These are phyloP conservation scores for Toxonevra muliebris DNA, from an alignment of 2,888 invertebrate genomes.

Conservation along the genomic window DNA sequence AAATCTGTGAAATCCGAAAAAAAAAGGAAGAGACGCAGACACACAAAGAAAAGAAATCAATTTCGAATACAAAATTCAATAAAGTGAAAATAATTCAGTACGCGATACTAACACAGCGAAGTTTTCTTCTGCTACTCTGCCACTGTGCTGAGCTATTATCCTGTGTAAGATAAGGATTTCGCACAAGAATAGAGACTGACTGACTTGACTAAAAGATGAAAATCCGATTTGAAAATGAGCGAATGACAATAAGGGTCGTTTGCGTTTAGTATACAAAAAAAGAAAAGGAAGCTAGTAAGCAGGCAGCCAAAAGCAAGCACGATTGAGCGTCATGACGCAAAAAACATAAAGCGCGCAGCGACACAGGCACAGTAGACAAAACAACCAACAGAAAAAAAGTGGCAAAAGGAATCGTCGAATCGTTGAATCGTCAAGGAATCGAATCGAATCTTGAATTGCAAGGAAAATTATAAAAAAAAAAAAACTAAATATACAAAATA, in stretches of 20 bases:
- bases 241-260: constrained; percentile 47
- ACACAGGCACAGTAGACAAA: not conserved
- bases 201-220: constrained; percentile 47
- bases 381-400: not conserved
- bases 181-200: constrained; percentile 51
- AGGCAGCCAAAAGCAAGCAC: not conserved
- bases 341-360: not conserved
- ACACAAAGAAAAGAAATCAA: constrained; percentile 38
- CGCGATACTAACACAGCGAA: constrained; percentile 9
- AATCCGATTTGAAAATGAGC: constrained; percentile 62
- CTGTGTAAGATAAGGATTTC: constrained; percentile 55
- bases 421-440: not conserved
- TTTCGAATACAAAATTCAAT: constrained; percentile 56
- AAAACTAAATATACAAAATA: not conserved
- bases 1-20: too few species aligned
- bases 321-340: not conserved
- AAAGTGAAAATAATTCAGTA: constrained; percentile 34
- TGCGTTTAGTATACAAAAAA: not conserved
- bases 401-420: not conserved
- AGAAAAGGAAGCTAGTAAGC: not conserved
- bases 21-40: too few species aligned
- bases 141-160: constrained; percentile 25
- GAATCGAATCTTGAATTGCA: too few species aligned
- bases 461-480: not conserved
- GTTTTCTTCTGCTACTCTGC: constrained; percentile 8